These are phyloP conservation scores for Leguminivora glycinivorella DNA, from an alignment of 1,140 invertebrate genomes.

Conservation along the genomic window DNA sequence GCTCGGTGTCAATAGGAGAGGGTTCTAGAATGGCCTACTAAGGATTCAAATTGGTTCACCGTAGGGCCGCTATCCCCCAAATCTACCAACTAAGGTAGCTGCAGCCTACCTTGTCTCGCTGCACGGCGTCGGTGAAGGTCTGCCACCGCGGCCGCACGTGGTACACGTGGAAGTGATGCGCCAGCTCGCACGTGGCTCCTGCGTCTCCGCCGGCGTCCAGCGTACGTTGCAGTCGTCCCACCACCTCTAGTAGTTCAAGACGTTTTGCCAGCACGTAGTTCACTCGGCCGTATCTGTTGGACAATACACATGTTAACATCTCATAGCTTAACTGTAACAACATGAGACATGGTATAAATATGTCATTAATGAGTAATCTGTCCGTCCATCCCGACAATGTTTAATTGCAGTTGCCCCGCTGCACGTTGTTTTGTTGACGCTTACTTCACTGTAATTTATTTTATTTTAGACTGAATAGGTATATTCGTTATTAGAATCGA, in stretches of 20 bases:
- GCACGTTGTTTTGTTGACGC: too few species aligned
- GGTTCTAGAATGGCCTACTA: too few species aligned
- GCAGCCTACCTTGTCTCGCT: slow-evolving; percentile 46
- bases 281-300: slow-evolving; percentile 94
- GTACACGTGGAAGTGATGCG: slow-evolving; percentile 94
- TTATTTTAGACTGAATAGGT: too few species aligned
- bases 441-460: too few species aligned
- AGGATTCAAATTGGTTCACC: too few species aligned
- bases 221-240: slow-evolving; percentile 93
- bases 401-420: too few species aligned
- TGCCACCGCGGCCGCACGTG: slow-evolving; percentile 95
- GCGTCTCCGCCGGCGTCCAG: slow-evolving; percentile 91
- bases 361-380: too few species aligned
- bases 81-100: slow-evolving; percentile 88
- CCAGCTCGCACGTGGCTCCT: slow-evolving; percentile 99
- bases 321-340: neutral
- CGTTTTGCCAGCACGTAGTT: slow-evolving; percentile 98
- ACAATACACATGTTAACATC: neutral
- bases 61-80: too few species aligned
- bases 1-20: too few species aligned
- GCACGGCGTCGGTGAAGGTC: slow-evolving; percentile 83
- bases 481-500: too few species aligned
- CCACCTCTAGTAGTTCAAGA: slow-evolving; percentile 93
- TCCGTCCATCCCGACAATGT: too few species aligned
- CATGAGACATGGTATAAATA: too few species aligned